Evolutionary conservation across 2,797 vertebrate species (phyloP).

Genomic region (Sebastes aleutianus): DNA sequence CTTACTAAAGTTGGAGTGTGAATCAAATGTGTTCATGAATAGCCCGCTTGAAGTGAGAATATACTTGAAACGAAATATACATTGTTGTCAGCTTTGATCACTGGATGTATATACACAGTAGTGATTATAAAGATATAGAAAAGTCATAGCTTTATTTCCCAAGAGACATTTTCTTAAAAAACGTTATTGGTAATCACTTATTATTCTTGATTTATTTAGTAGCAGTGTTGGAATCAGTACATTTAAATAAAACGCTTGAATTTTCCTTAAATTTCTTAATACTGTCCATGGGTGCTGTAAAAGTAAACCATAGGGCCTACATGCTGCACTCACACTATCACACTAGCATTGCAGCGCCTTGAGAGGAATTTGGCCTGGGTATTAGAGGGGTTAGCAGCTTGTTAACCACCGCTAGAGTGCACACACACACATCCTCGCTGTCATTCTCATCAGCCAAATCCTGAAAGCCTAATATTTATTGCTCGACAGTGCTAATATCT

Average conservation of each 20-base stretch:
- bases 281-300: not conserved
- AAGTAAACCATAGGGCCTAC: not conserved
- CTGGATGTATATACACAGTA: not conserved
- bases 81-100: not conserved
- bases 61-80: not conserved
- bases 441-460: not conserved
- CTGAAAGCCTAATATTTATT: not conserved
- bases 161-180: not conserved
- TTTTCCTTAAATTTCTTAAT: not conserved
- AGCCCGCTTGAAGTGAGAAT: not conserved
- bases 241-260: too few species aligned
- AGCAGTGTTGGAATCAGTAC: not conserved
- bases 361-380: slow-evolving; percentile 49
- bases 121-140: not conserved
- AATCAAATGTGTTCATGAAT: not conserved
- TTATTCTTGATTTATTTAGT: not conserved
- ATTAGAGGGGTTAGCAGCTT: slow-evolving; percentile 53
- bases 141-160: not conserved
- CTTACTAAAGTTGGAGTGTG: not conserved
- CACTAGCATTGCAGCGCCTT: slow-evolving; percentile 7
- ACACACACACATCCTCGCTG: not conserved
- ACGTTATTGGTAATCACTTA: not conserved
- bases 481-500: not conserved
- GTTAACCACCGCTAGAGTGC: slow-evolving; percentile 31
- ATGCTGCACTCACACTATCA: not conserved